Evolutionary conservation across 1,140 invertebrate species (phyloP), one percentile per base, ranked within the genome.

Genomic region (Pseudoatta argentina): DNA sequence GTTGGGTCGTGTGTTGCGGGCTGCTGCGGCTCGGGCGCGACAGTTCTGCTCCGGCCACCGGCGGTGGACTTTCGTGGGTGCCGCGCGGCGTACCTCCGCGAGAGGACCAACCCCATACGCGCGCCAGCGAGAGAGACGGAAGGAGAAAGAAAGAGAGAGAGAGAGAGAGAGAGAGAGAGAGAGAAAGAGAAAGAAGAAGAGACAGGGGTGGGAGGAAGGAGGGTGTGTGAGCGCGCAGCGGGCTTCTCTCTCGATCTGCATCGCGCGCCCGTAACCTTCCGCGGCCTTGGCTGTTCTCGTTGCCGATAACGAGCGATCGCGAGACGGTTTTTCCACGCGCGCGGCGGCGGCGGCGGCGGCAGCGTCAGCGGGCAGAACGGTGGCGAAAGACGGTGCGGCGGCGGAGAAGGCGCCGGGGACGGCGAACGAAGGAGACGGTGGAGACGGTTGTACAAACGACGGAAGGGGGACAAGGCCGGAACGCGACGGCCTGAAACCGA

Each of bases 1-100:
- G 87, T 90, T 77, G 91, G 92, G 92, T 93, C 92, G 94, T 93
- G 92, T 93, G 93, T 94, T 94, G 95, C 94, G 93, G 94, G 94
- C 94, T 95, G 94, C 95, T 95, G 95, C 94, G 93, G n/a, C n/a
- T n/a, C n/a, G n/a, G n/a, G n/a, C n/a, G n/a, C n/a, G n/a, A n/a
- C n/a, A n/a, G n/a, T n/a, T n/a, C n/a, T n/a, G n/a, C n/a, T n/a
- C n/a, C n/a, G n/a, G n/a, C n/a, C n/a, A n/a, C n/a, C n/a, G 93
- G 91, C 91, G 92, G 92, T 88, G 90, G 88, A 92, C 88, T 92
- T 90, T 93, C 94, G 92, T 90, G 88, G 78, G 75, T 87, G 57
- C 76, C 14, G 73, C 86, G 48, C 61, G 75, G 66, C 48, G 67
- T 64, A 44, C 64, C 57, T 66, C 76, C 66, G 63, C 48, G 67